Base-by-base conservation (phyloP, 2,888 invertebrate species). In the Eupeodes latifasciatus region DNA sequence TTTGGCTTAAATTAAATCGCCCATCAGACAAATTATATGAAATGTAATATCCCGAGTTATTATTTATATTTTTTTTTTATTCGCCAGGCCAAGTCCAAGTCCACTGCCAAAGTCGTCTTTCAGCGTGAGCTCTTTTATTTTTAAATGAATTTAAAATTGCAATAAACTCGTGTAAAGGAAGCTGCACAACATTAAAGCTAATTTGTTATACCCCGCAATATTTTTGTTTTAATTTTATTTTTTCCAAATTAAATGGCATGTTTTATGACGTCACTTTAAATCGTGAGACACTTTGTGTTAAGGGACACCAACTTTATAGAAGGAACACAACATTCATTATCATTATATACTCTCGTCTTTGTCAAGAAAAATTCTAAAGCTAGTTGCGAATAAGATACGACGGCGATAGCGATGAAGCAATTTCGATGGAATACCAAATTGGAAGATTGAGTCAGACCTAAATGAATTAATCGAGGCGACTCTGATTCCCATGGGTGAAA, bases 11-110 rank as follows among this genome's bases (percentile, higher is more conserved):
- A 88, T 88, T 88, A 88, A 88, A 81, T 78, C 81, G 67, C 85
- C 78, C 81, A 88, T 88, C 85, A 81, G 57, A 85, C 88, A 85
- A 85, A 88, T 88, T 88, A 88, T 81, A 84, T 72, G 78, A 75
- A 85, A 78, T 81, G 81, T 85, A 85, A 79, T 85, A 78, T 71
- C 77, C 77, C 11, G 49, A 19, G 59, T 53, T 85, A 84, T 80
- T 72, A 84, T 72, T 67, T 44, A n/a, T 27, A n/a, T n/a, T n/a
- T 27, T 55, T n/a, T 2, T 7, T 49, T 72, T 47, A 71, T 61
- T 67, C 14, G 53, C 12, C 4, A 11, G 11, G 4, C 12, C 12
- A 11, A 12, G 27, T 67, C 66, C 69, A 44, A 47, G 40, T 9
- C 40, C 40, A 40, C 40, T 7, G 6, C 9, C 40, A 27, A 27